Evolutionary conservation across 2,113 vertebrate genomes (phyloP), one percentile per base, ranked within the genome.

Genomic region (Delphinapterus leucas): DNA sequence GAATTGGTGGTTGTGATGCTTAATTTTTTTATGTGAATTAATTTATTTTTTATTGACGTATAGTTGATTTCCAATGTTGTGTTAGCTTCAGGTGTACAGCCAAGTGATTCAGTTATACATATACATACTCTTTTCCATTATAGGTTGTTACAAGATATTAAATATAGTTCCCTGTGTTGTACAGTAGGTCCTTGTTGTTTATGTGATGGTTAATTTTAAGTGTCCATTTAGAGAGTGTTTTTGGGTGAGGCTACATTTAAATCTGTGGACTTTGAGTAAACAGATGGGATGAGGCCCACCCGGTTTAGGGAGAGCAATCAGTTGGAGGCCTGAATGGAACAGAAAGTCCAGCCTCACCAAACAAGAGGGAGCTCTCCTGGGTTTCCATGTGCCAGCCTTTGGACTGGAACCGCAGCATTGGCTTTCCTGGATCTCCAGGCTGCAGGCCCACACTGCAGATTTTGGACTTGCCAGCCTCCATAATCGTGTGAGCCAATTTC

Each of bases 401-500:
- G 74, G 25, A 8, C 26, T 6, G 12, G 44, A 79, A 14, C 44
- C 11, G 18, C 47, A 3, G 2, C n/a, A 5, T 23, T 26, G 8
- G 41, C 73, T 47, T 44, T 47, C 55, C 14, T 74, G 41, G 49
- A 38, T 18, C 14, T 85, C 60, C 26, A 49, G 20, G 49, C 20
- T 11, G 25, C 14, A 49, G 17, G 92, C 71, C 7, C 14, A 47
- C 71, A 31, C 14, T 9, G 71, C 41, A 74, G 71, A 74, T 28
- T 74, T 0, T 3, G 71, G 13, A 28, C 71, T 44, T 28, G 38
- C 38, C 5, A 31, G 41, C 17, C 15, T 67, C 36, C 12, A 31
- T 55, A 8, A 68, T 5, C 4, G 0, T 14, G 15, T 25, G 13
- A 58, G 33, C 31, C 47, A 25, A 1, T 49, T 47, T 38, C 38